These are phyloP conservation scores for Sycophila texana DNA, from an alignment of 2,888 invertebrate genomes.

Conservation along the genomic window DNA sequence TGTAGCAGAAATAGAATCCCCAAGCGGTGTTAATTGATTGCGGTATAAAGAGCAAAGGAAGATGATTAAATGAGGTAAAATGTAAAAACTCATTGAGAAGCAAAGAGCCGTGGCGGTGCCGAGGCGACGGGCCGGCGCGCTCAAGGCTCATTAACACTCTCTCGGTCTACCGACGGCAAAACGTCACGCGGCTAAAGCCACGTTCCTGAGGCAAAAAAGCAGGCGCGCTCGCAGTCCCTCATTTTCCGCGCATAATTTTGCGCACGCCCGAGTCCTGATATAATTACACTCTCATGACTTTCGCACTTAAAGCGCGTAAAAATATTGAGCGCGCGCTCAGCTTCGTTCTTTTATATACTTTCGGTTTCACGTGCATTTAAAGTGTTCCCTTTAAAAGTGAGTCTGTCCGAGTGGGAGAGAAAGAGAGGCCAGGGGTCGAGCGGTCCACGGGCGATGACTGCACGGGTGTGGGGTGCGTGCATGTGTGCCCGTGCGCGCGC, in stretches of 20 bases:
- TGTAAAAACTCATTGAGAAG: neutral
- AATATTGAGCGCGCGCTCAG: conserved; percentile 20
- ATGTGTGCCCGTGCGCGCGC: conserved; percentile 6
- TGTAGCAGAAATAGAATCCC: too few relatives aligned
- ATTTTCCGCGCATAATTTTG: conserved; percentile 48
- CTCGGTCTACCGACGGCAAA: conserved; percentile 2
- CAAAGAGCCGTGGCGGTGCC: conserved; percentile 1
- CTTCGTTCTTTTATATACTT: conserved; percentile 48
- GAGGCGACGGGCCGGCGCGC: conserved; percentile 24
- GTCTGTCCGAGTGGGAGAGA: conserved; percentile 38
- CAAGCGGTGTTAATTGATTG: too few relatives aligned
- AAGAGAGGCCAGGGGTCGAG: neutral
- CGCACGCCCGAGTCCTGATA: neutral
- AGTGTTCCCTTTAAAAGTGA: conserved; percentile 58
- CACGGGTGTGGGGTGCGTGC: conserved; percentile 1
- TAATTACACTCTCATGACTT: conserved; percentile 10
- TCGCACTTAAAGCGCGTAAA: conserved; percentile 26
- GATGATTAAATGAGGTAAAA: too few relatives aligned
- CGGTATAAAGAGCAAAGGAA: too few relatives aligned
- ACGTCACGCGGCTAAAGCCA: neutral
- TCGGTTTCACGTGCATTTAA: conserved; percentile 54
- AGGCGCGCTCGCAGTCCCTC: conserved; percentile 15
- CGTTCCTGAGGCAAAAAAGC: conserved; percentile 2
- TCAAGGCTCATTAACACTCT: conserved; percentile 22
- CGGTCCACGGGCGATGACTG: neutral